phyloP scores from a whole-genome alignment of 2,888 invertebrate species.

The Eudasyphora cyanicolor region DNA sequence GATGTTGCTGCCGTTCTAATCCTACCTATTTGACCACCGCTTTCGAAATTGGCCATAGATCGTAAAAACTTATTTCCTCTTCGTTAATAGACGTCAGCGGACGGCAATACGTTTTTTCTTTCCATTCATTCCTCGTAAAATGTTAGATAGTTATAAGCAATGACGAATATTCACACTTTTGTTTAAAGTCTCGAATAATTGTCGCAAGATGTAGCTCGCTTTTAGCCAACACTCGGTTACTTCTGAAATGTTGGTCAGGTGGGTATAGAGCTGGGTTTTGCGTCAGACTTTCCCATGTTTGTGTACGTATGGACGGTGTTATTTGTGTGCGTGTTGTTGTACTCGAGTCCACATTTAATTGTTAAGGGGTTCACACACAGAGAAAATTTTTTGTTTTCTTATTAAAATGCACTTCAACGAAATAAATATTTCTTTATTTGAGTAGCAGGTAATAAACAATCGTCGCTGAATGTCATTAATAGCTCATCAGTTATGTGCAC shows the following conservation, averaged over 20 bases:
- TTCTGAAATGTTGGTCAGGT: too few species aligned
- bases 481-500: neutral
- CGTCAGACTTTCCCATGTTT: conserved; percentile 1
- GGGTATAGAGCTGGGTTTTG: conserved; percentile 2
- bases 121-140: too few species aligned
- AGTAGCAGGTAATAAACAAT: neutral
- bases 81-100: too few species aligned
- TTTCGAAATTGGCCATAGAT: too few species aligned
- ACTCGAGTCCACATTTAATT: neutral
- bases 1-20: neutral
- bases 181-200: too few species aligned
- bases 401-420: neutral
- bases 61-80: too few species aligned
- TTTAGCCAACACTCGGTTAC: too few species aligned
- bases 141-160: too few species aligned
- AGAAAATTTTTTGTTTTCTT: neutral
- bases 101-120: too few species aligned
- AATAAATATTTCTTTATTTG: conserved; percentile 16
- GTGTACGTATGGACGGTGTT: neutral
- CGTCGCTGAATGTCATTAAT: neutral
- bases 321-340: neutral
- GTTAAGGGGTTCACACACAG: conserved; percentile 2
- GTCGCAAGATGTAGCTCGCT: too few species aligned
- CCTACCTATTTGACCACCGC: too few species aligned
- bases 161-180: too few species aligned